Conservation (phyloP, 2,888 invertebrate genomes). For the Balanococcus diminutus region DNA sequence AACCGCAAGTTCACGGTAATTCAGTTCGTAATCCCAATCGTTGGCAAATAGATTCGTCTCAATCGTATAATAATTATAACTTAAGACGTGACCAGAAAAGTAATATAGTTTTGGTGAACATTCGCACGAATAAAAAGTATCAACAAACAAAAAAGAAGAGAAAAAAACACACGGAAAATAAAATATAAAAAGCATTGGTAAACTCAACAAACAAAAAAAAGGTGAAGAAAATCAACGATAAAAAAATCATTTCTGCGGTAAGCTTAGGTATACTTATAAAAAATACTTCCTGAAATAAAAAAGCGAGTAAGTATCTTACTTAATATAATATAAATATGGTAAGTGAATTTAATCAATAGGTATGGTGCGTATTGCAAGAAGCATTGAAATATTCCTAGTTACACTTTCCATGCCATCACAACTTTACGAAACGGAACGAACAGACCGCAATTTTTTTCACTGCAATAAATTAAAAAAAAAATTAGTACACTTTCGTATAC, state of each 20-base stretch:
- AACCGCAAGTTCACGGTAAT: not conserved
- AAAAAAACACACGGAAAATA: constrained; percentile 3
- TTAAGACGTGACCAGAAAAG: constrained; percentile 37
- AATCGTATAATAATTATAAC: not conserved
- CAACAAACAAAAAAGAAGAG: not conserved
- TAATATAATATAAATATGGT: not conserved
- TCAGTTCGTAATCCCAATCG: not conserved
- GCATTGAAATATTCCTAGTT: not conserved
- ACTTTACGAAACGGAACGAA: constrained; percentile 82
- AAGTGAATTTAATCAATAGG: not conserved
- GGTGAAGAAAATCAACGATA: constrained; percentile 2
- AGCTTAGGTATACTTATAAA: constrained; percentile 17
- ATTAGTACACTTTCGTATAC: not conserved
- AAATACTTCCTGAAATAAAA: not conserved
- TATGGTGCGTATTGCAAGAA: constrained; percentile 14
- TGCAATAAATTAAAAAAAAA: constrained; percentile 60
- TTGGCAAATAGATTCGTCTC: not conserved
- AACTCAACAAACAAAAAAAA: constrained; percentile 16
- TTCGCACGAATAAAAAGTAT: not conserved
- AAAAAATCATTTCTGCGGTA: not conserved
- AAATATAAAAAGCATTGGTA: constrained; percentile 30
- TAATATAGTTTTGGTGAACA: constrained; percentile 34
- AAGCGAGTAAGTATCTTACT: constrained; percentile 30
- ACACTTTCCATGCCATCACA: constrained; percentile 75
- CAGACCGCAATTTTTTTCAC: constrained; percentile 71